Evolutionary conservation across 2,113 vertebrate species (phyloP), one percentile per base, ranked within the genome.

Genomic region (Eublepharis macularius): DNA sequence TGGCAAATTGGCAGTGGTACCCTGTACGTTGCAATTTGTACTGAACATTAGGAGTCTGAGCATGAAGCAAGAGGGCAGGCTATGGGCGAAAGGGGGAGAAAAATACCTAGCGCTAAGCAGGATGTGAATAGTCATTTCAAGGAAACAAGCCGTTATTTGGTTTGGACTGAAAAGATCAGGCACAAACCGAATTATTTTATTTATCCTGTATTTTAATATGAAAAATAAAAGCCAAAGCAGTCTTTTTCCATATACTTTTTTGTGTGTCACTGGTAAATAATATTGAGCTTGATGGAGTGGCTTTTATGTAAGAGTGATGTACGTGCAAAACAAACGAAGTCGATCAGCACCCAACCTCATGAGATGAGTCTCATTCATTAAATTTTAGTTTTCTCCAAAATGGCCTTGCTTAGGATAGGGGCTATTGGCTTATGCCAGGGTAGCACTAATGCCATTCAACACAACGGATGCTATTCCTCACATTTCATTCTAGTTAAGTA

Each of bases 1-100:
- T 98, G 98, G 97, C 93, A 98, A 98, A 99, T 99, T 98, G 97
- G 97, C 96, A 97, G 94, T 95, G 94, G 96, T 97, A 94, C 95
- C 94, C 97, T 96, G 97, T 97, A 96, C 92, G 1, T 92, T 95
- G 95, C 96, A 97, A 97, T 97, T 97, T 97, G 96, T 97, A 96
- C 92, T 94, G 84, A 2, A 90, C 95, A 94, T 97, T 96, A 95
- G 91, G 95, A 97, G 94, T 92, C 93, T 43, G 86, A 95, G 95
- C 93, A 94, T 96, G 95, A 96, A 95, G 95, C 92, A 93, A 92
- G 90, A 96, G 94, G 95, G 93, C 96, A 96, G 93, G 86, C 90
- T 95, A 81, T 70, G 88, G 92, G 94, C 93, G 93, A 94, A 93
- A 90, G 83, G 88, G 84, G 72, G 63, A 84, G 4, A 86, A 69